phyloP scores from a whole-genome alignment of 53 echinoderm and acorn worm genomes.

The Antedon mediterranea region DNA sequence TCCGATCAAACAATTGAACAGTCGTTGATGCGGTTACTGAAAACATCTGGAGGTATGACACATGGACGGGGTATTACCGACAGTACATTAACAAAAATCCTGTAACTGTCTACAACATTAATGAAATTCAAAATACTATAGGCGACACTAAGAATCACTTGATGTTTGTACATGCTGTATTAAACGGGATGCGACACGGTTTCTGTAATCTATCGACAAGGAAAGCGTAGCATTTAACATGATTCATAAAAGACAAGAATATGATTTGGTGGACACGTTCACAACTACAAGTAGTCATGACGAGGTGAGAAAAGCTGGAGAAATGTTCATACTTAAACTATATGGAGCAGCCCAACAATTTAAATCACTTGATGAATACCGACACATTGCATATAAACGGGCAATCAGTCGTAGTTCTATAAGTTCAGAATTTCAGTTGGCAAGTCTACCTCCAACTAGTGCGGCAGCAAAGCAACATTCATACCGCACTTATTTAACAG shows the following conservation, averaged over 20 bases:
- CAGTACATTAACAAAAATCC: slow-evolving; percentile 20
- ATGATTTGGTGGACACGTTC: slow-evolving; percentile 18
- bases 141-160: slow-evolving; percentile 23
- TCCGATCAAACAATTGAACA: slow-evolving; percentile 27
- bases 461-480: slow-evolving; percentile 25
- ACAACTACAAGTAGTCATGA: slow-evolving; percentile 18
- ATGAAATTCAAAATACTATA: slow-evolving; percentile 22
- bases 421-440: slow-evolving; percentile 23
- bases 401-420: slow-evolving; percentile 23
- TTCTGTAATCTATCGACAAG: slow-evolving; percentile 27
- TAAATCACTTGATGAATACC: slow-evolving; percentile 3
- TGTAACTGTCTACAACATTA: slow-evolving; percentile 15
- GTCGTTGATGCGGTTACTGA: slow-evolving; percentile 24
- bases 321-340: slow-evolving; percentile 15
- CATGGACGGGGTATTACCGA: slow-evolving; percentile 30
- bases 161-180: slow-evolving; percentile 15
- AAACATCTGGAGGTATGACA: slow-evolving; percentile 34
- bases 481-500: slow-evolving; percentile 1
- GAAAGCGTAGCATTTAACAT: slow-evolving; percentile 21
- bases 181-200: slow-evolving; percentile 29
- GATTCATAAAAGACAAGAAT: slow-evolving; percentile 12
- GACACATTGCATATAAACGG: slow-evolving; percentile 19
- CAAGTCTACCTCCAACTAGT: slow-evolving; percentile 28
- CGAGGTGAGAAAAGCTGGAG: slow-evolving; percentile 10
- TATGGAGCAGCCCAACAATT: slow-evolving; percentile 7